Evolutionary conservation across 2,113 vertebrate genomes (phyloP).

Genomic region (Dinomys branickii): DNA sequence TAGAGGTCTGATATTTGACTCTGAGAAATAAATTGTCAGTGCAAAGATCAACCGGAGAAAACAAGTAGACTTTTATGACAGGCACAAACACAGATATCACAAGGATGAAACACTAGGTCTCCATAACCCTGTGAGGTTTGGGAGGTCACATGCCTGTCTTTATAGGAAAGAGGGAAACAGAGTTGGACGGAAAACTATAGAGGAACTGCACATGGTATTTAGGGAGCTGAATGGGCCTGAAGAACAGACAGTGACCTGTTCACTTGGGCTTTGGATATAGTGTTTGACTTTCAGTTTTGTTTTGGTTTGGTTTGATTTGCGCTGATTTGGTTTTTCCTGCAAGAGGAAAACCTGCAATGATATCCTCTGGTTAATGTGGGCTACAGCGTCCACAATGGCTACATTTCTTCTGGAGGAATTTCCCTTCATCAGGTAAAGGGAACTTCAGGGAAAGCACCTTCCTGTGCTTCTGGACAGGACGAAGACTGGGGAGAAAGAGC

Average conservation of each 20-base stretch:
- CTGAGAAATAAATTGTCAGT: not conserved
- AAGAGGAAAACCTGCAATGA: not conserved
- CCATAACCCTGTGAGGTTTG: not conserved
- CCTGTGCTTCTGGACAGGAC: not conserved
- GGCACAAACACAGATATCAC: not conserved
- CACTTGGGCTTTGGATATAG: not conserved
- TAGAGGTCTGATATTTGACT: not conserved
- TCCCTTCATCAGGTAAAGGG: not conserved
- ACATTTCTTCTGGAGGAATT: not conserved
- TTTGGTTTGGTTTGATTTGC: not conserved
- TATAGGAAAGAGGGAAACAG: too few relatives aligned
- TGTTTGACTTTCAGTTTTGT: not conserved
- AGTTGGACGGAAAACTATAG: not conserved
- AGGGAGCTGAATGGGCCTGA: not conserved
- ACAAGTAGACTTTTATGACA: not conserved
- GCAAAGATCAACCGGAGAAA: not conserved
- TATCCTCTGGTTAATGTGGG: not conserved
- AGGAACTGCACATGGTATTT: not conserved
- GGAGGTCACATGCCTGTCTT: not conserved
- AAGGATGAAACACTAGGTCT: not conserved
- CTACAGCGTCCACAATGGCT: not conserved
- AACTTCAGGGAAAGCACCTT: not conserved
- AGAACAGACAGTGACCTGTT: not conserved
- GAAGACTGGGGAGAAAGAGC: not conserved
- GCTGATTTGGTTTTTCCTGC: not conserved